phyloP scores from a whole-genome alignment of 37 sponge, comb jelly and placozoan genomes.

The Agelas oroides region DNA sequence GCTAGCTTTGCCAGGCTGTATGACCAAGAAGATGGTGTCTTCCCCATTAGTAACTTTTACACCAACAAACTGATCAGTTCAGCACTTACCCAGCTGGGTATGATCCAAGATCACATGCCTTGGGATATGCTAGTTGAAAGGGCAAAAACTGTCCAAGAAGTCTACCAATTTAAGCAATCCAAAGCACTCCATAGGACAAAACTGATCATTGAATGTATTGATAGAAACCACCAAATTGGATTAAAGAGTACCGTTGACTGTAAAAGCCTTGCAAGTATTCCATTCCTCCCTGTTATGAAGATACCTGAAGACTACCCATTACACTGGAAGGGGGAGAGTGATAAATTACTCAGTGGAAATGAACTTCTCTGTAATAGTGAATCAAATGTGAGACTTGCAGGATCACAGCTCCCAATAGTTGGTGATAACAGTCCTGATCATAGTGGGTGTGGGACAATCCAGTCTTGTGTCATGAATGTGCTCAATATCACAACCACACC shows the following conservation, averaged over 20 bases:
- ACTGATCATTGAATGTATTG: conserved; percentile 20
- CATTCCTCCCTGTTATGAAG: conserved; percentile 34
- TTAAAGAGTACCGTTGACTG: not conserved
- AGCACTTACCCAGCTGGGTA: conserved; percentile 35
- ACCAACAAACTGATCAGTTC: not conserved
- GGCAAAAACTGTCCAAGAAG: not conserved
- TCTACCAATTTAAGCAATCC: not conserved
- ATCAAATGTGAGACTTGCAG: conserved; percentile 5
- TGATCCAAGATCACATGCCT: conserved; percentile 34
- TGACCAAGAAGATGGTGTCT: conserved; percentile 37
- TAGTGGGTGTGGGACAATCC: conserved; percentile 23
- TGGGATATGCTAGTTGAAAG: conserved; percentile 36
- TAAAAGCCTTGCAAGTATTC: not conserved
- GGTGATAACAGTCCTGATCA: not conserved
- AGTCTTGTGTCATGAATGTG: not conserved
- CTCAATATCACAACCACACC: not conserved
- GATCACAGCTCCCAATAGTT: conserved; percentile 22
- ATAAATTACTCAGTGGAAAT: not conserved
- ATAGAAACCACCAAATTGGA: not conserved
- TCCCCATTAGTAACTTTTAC: conserved; percentile 32
- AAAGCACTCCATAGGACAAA: conserved; percentile 26
- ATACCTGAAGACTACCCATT: conserved; percentile 10
- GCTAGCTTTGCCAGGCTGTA: conserved; percentile 35
- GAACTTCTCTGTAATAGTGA: conserved; percentile 2
- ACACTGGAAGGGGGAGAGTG: conserved; percentile 5